phyloP scores from a whole-genome alignment of 2,797 vertebrate genomes.

The Argyrosomus regius region DNA sequence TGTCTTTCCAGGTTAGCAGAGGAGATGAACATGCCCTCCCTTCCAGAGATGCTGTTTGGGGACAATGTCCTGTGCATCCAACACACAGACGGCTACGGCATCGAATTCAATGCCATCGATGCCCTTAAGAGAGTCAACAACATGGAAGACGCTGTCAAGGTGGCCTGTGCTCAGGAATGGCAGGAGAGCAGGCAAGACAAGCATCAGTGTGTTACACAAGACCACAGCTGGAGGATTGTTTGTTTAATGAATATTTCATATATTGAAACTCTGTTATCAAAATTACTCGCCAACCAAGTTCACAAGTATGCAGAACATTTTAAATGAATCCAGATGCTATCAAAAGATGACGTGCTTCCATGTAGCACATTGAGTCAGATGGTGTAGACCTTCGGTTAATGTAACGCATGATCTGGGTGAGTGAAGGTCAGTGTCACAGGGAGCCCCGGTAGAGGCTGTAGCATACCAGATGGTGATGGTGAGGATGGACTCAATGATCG shows the following conservation, averaged over 20 bases:
- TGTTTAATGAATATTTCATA: background rate
- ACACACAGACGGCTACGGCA: constrained; percentile 91
- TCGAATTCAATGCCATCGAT: constrained; percentile 96
- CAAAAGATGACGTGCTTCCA: too few species aligned
- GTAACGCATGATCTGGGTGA: too few species aligned
- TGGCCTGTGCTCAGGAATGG: constrained; percentile 98
- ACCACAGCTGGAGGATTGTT: background rate
- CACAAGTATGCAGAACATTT: too few species aligned
- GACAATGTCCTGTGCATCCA: constrained; percentile 95
- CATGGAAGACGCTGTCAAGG: constrained; percentile 92
- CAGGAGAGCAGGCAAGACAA: constrained; percentile 92
- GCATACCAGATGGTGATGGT: too few species aligned
- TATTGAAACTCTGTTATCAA: background rate
- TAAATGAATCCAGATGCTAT: too few species aligned
- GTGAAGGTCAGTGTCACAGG: too few species aligned
- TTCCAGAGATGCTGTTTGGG: constrained; percentile 99
- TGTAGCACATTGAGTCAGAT: too few species aligned
- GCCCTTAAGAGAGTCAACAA: constrained; percentile 95
- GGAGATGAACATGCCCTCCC: constrained; percentile 92
- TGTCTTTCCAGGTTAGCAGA: constrained; percentile 89
- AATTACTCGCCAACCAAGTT: too few species aligned
- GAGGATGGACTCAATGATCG: too few species aligned
- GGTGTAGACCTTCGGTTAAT: too few species aligned
- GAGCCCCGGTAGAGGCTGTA: too few species aligned
- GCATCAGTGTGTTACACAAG: background rate